Evolutionary conservation across 2,113 vertebrate species (phyloP).

Genomic region (Phainopepla nitens): DNA sequence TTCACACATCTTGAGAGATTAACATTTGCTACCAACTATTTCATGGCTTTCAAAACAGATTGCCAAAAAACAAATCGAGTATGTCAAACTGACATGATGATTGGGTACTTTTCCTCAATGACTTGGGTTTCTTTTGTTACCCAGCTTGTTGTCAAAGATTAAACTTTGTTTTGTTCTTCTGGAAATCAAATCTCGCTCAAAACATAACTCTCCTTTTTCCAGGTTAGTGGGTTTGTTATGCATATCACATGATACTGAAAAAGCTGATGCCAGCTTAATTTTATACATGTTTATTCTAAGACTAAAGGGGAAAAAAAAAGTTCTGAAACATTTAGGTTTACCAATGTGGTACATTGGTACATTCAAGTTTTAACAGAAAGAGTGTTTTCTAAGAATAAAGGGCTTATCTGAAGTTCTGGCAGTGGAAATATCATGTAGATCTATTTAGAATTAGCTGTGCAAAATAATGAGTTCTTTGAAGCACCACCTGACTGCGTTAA

Average conservation of each 20-base stretch:
- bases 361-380: neutral
- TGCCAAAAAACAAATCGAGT: neutral
- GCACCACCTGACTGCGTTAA: neutral
- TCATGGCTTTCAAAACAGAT: constrained; percentile 57
- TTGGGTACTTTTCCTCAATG: constrained; percentile 28
- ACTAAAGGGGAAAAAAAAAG: neutral
- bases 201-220: neutral
- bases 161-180: constrained; percentile 16
- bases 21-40: constrained; percentile 53
- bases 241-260: neutral
- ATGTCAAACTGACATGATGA: constrained; percentile 44
- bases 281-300: neutral
- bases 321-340: neutral
- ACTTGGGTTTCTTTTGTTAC: constrained; percentile 34
- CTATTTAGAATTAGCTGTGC: constrained; percentile 5
- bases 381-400: neutral
- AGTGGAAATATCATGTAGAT: neutral
- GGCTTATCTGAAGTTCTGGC: neutral
- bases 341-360: neutral
- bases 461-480: constrained; percentile 21
- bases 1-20: constrained; percentile 59
- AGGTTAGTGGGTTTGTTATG: neutral
- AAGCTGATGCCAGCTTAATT: neutral
- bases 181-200: neutral
- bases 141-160: constrained; percentile 20